Conservation (phyloP, 2,888 invertebrate genomes). For the Leucozona laternaria region DNA sequence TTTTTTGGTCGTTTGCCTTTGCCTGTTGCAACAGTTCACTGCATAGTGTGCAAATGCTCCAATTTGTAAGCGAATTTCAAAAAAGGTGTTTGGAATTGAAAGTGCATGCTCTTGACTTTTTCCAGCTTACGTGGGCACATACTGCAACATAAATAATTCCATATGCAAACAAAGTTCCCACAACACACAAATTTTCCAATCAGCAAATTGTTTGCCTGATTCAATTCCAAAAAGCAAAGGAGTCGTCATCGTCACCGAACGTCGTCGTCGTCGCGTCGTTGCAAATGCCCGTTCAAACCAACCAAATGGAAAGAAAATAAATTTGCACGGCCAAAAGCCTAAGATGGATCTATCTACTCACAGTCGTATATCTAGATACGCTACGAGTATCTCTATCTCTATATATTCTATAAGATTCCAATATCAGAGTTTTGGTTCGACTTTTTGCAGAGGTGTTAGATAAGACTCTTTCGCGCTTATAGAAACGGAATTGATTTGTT, state of each 20-base stretch:
- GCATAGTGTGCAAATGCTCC: slow-evolving; percentile 40
- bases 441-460: slow-evolving; percentile 70
- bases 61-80: slow-evolving; percentile 55
- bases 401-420: slow-evolving; percentile 25
- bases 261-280: slow-evolving; percentile 2
- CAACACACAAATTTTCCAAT: slow-evolving; percentile 55
- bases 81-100: slow-evolving; percentile 52
- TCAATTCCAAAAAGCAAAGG: slow-evolving; percentile 69
- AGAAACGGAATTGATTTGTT: slow-evolving; percentile 68
- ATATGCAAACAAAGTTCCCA: slow-evolving; percentile 57
- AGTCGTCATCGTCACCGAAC: slow-evolving; percentile 73
- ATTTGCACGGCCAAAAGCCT: slow-evolving; percentile 37
- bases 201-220: slow-evolving; percentile 56
- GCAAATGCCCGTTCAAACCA: not conserved
- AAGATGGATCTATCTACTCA: slow-evolving; percentile 24
- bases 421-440: slow-evolving; percentile 55
- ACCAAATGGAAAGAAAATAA: slow-evolving; percentile 6
- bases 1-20: not conserved
- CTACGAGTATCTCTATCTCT: not conserved
- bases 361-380: slow-evolving; percentile 7
- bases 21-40: slow-evolving; percentile 43
- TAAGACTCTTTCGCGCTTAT: not conserved
- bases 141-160: slow-evolving; percentile 59
- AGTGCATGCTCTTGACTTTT: slow-evolving; percentile 73
- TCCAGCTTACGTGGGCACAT: slow-evolving; percentile 49